A percentile compares a stretch with the other conserved stretches of the same genome.
Evolutionary conservation across 2,888 invertebrate genomes (phyloP).

Genomic region (Aporophyla lueneburgensis): DNA sequence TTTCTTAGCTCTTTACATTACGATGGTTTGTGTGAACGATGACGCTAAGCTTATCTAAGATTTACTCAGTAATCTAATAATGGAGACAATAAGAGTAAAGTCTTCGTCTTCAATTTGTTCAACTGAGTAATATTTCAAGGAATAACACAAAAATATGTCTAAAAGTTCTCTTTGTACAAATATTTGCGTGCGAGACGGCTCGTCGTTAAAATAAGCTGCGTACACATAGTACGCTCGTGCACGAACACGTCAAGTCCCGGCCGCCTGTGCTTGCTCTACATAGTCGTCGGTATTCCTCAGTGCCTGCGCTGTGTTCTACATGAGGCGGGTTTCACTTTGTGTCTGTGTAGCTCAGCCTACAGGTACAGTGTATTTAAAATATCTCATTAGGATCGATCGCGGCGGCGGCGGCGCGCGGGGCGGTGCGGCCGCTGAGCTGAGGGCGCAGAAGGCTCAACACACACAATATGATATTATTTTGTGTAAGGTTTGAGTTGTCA

Average conservation of each 20-base stretch:
- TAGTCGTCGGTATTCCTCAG: not conserved
- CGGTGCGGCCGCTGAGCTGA: not conserved
- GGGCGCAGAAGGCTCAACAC: constrained; percentile 32
- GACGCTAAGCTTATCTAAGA: constrained; percentile 2
- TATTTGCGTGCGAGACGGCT: constrained; percentile 15
- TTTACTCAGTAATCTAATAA: constrained; percentile 5
- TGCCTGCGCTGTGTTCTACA: constrained; percentile 16
- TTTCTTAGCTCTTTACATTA: not conserved
- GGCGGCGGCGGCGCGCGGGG: constrained; percentile 16
- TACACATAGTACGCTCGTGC: constrained; percentile 4
- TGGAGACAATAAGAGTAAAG: not conserved
- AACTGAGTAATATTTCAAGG: constrained; percentile 14
- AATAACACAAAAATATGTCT: constrained; percentile 15
- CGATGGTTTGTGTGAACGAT: constrained; percentile 17
- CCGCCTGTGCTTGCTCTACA: constrained; percentile 7
- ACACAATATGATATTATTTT: not conserved
- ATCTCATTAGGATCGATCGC: constrained; percentile 65
- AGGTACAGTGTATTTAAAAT: constrained; percentile 56
- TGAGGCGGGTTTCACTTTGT: constrained; percentile 31
- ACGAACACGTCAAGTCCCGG: not conserved
- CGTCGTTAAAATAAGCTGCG: constrained; percentile 19
- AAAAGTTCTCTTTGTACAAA: constrained; percentile 30
- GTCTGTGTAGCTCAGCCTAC: constrained; percentile 20
- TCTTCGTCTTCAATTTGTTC: constrained; percentile 12
- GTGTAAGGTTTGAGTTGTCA: not conserved